Evolutionary conservation across 2,797 vertebrate species (phyloP).

Genomic region (Telmatherina bonti): DNA sequence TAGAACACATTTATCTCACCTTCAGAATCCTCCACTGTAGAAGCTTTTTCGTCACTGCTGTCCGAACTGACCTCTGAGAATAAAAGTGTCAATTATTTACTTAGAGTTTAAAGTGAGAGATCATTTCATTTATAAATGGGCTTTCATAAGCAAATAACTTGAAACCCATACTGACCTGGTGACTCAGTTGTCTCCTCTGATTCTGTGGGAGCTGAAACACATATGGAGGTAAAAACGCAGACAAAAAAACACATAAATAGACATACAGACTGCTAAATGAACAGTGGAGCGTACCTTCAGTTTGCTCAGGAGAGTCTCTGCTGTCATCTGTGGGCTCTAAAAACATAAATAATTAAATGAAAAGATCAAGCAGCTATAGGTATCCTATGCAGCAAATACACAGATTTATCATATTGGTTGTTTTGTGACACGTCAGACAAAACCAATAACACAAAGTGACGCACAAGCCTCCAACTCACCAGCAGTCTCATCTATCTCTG

Average conservation of each 20-base stretch:
- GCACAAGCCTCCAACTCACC: conserved; percentile 12
- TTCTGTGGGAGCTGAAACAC: background rate
- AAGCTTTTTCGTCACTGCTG: background rate
- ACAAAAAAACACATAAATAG: background rate
- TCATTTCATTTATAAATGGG: background rate
- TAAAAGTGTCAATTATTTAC: background rate
- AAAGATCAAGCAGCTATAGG: background rate
- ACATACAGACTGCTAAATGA: background rate
- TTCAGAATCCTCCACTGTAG: background rate
- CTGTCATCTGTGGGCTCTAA: background rate
- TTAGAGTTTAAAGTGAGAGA: background rate
- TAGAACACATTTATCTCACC: background rate
- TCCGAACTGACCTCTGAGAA: background rate
- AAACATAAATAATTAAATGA: background rate
- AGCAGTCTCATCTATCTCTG: background rate
- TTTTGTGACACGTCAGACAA: background rate
- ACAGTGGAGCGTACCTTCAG: conserved; percentile 12
- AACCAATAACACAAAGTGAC: background rate
- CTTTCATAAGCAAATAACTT: background rate
- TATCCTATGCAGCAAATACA: too few relatives aligned
- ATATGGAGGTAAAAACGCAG: background rate
- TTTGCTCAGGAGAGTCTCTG: conserved; percentile 4
- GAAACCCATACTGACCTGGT: background rate
- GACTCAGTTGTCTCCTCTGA: background rate
- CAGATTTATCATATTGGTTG: background rate